These are phyloP conservation scores for Eurystomus gularis DNA, from an alignment of 2,113 vertebrate species.

Conservation along the genomic window DNA sequence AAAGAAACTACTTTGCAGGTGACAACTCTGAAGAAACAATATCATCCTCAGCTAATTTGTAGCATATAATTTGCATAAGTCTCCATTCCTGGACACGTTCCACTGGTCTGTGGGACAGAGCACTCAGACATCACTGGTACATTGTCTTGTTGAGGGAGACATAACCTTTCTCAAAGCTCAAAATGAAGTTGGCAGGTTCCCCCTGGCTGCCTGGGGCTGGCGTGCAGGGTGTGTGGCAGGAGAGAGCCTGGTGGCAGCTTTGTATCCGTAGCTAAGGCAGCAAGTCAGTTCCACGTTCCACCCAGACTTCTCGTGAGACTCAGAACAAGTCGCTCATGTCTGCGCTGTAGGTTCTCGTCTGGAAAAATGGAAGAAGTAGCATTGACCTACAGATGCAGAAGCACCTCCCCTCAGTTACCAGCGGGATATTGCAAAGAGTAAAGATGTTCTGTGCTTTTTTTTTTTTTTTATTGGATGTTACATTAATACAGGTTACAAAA, in stretches of 20 bases:
- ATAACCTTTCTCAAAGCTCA: neutral
- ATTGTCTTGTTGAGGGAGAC: neutral
- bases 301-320: neutral
- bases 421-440: fast-evolving
- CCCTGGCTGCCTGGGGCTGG: neutral
- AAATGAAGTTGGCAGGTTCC: neutral
- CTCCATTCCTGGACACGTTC: fast-evolving
- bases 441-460: neutral
- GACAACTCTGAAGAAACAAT: neutral
- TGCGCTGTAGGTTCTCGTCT: neutral
- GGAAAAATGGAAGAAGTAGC: neutral
- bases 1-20: neutral
- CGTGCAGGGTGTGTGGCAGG: neutral
- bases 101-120: neutral
- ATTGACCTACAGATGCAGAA: neutral
- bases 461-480: neutral
- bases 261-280: fast-evolving
- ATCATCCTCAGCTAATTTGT: neutral
- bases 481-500: neutral
- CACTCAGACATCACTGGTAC: neutral
- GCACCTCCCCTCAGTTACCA: neutral
- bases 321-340: neutral
- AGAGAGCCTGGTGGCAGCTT: neutral
- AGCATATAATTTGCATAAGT: neutral
- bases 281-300: neutral